phyloP scores from a whole-genome alignment of 2,797 vertebrate genomes.

The Ficedula albicollis region DNA sequence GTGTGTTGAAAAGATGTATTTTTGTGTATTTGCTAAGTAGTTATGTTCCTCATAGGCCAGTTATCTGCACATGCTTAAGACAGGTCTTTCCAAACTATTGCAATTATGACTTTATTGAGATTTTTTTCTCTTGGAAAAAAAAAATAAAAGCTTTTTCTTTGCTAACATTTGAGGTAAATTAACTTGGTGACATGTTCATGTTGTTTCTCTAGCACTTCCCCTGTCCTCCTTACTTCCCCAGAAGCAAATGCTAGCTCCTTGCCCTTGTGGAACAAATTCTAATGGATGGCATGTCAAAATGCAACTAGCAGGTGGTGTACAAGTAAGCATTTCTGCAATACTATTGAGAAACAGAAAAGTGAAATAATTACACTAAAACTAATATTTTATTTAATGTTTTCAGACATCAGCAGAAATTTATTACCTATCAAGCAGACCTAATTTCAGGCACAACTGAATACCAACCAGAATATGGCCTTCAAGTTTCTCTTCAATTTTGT shows the following conservation, averaged over 20 bases:
- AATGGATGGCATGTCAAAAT: background rate
- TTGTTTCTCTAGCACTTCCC: background rate
- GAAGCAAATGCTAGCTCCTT: background rate
- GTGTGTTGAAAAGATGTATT: background rate
- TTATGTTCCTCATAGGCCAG: background rate
- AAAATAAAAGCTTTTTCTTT: background rate
- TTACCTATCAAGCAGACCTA: background rate
- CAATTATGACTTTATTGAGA: background rate
- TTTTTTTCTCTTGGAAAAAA: background rate
- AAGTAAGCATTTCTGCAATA: background rate
- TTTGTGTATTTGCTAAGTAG: background rate
- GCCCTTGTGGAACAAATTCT: background rate
- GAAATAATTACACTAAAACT: background rate
- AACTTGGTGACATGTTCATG: background rate
- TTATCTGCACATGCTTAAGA: background rate
- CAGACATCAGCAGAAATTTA: background rate
- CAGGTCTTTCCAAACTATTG: background rate
- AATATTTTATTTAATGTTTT: background rate
- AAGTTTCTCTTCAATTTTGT: background rate
- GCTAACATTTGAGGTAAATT: background rate
- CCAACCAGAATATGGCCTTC: background rate
- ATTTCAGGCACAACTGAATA: background rate
- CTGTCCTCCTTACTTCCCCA: background rate
- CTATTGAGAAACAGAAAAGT: background rate
- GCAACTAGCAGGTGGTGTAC: background rate